Base-by-base conservation (phyloP, 2,888 invertebrate species). In the Eilema caniola region DNA sequence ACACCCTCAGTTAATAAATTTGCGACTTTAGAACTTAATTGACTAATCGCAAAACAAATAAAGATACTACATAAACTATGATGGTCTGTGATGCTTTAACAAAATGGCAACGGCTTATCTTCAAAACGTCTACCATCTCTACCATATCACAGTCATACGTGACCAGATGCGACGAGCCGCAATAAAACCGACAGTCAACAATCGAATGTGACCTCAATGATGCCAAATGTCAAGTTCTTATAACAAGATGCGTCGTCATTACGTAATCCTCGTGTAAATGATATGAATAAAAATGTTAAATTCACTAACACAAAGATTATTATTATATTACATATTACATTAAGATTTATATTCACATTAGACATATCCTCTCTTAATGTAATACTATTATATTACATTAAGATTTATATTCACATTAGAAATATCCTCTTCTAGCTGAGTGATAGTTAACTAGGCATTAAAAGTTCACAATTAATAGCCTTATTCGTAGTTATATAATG, bases 151-250 rank as follows among this genome's bases (percentile, higher is more conserved):
- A 20, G 5, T 20, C 20, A 47, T 20, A 47, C 8, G 20, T 7
- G 8, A n/a, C 53, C n/a, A 47, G 53, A 53, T 53, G 53, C 53
- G 47, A 47, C 16, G 16, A 12, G 16, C 16, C 41, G 47, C 47
- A 47, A 47, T 47, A 47, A 47, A 20, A 47, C 8, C 53, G 53
- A 53, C n/a, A 8, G n/a, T n/a, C 20, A 10, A n/a, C 10, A 7
- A n/a, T 53, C 53, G 20, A n/a, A 53, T 53, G 53, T 10, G 53
- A 53, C 53, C 20, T 53, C 20, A 53, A n/a, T 53, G 53, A 53
- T 53, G 53, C 53, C 53, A 53, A 53, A 53, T 53, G 53, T 53
- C 53, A 53, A n/a, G 53, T 53, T n/a, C 8, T 53, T 53, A 53
- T 53, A 28, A 53, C n/a, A 53, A 8, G 20, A 20, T 1, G 8